A percentile compares a stretch with the other conserved stretches of the same genome.
Conservation (phyloP, 2,888 invertebrate species). For the Peribatodes rhomboidaria region DNA sequence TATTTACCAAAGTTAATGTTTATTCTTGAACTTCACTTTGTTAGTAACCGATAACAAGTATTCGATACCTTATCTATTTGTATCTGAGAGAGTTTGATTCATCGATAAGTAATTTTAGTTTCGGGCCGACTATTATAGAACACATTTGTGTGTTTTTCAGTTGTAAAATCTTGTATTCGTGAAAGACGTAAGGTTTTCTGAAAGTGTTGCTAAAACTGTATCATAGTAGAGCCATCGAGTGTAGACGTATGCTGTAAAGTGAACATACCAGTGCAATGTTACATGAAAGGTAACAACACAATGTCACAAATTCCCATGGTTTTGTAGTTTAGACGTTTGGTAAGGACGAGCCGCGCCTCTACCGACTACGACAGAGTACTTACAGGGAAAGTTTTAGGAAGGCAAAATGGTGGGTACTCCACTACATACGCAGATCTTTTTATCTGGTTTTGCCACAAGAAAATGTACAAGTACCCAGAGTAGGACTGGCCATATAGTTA, state of each 20-base stretch:
- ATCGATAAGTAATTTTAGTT: constrained; percentile 15
- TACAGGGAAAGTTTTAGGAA: no score
- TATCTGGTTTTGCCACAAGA: no score
- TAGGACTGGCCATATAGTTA: no score
- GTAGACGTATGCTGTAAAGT: neutral
- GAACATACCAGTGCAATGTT: no score
- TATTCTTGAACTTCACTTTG: neutral
- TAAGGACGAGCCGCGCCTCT: no score
- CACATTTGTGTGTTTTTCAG: neutral
- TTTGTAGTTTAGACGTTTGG: no score
- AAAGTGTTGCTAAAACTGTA: neutral
- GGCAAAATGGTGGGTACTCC: no score
- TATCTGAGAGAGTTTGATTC: constrained; percentile 9
- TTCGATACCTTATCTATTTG: constrained; percentile 23
- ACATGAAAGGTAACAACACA: no score
- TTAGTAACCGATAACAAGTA: constrained; percentile 19
- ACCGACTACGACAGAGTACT: no score
- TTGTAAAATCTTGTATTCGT: neutral
- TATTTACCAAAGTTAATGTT: neutral
- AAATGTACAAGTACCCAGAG: no score
- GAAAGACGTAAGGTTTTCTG: neutral
- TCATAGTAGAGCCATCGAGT: neutral
- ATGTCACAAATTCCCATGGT: no score
- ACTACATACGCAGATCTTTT: no score
- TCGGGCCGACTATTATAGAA: neutral